These are phyloP conservation scores for Gymnocheta viridis DNA, from an alignment of 2,888 invertebrate genomes.

Conservation along the genomic window DNA sequence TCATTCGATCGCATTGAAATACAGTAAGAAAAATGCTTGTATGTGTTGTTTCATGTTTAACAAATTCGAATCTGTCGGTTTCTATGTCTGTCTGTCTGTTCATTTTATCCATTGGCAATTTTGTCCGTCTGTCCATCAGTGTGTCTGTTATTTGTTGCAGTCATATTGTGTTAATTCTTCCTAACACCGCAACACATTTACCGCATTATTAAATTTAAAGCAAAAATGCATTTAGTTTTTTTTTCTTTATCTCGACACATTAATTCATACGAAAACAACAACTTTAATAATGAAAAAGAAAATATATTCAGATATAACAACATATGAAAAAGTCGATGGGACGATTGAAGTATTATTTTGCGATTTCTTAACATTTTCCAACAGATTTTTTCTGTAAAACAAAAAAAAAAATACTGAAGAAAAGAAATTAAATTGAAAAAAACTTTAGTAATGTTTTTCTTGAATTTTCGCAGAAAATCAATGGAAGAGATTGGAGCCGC, in stretches of 20 bases:
- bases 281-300: conserved; percentile 41
- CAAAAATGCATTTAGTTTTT: conserved; percentile 76
- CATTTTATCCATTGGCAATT: conserved; percentile 13
- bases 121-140: conserved; percentile 13
- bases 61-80: conserved; percentile 28
- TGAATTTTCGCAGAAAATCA: conserved; percentile 88
- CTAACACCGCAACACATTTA: conserved; percentile 78
- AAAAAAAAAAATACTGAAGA: conserved; percentile 21
- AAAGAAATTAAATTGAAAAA: conserved; percentile 43
- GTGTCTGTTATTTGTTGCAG: conserved; percentile 63
- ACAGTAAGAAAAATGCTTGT: conserved; percentile 54
- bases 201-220: conserved; percentile 80
- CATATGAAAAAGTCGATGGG: conserved; percentile 11
- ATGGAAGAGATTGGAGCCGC: conserved; percentile 93
- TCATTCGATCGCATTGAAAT: conserved; percentile 41
- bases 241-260: conserved; percentile 49
- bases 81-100: not conserved
- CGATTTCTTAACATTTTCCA: conserved; percentile 72
- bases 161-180: conserved; percentile 68
- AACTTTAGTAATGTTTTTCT: conserved; percentile 66
- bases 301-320: conserved; percentile 37
- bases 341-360: conserved; percentile 32
- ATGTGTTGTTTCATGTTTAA: conserved; percentile 41
- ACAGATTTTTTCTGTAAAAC: conserved; percentile 53
- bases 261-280: conserved; percentile 42